Conservation (phyloP, 2,888 invertebrate genomes). For the Amblyteles armatorius region DNA sequence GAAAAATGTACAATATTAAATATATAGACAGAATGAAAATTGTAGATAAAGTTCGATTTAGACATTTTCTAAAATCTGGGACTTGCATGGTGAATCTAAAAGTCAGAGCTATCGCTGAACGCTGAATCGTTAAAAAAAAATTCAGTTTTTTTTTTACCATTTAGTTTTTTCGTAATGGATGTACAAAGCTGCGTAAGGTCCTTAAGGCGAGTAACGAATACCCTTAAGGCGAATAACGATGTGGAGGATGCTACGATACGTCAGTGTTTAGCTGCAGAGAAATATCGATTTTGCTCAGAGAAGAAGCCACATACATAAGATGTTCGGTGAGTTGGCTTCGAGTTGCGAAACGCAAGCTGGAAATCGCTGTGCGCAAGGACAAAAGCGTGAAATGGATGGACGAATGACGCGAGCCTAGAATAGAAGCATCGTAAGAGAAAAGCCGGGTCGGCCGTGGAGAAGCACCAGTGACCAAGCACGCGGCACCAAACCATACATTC, state of each 20-base stretch:
- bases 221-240: neutral
- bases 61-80: too few species aligned
- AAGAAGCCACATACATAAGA: constrained; percentile 42
- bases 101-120: too few species aligned
- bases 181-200: too few species aligned
- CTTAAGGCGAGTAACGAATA: too few species aligned
- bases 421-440: constrained; percentile 39
- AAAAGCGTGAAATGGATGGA: constrained; percentile 21
- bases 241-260: neutral
- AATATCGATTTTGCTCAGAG: neutral
- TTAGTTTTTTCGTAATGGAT: too few species aligned
- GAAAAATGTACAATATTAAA: neutral
- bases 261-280: neutral
- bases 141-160: too few species aligned
- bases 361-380: constrained; percentile 54
- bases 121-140: too few species aligned
- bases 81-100: too few species aligned
- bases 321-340: constrained; percentile 34
- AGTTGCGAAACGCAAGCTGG: constrained; percentile 61
- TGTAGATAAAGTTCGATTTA: too few species aligned
- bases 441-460: constrained; percentile 16
- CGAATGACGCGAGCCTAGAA: constrained; percentile 55
- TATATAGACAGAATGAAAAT: too few species aligned
- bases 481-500: neutral
- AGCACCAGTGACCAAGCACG: neutral